phyloP scores from a whole-genome alignment of 2,113 vertebrate species.

The Triplophysa rosa region DNA sequence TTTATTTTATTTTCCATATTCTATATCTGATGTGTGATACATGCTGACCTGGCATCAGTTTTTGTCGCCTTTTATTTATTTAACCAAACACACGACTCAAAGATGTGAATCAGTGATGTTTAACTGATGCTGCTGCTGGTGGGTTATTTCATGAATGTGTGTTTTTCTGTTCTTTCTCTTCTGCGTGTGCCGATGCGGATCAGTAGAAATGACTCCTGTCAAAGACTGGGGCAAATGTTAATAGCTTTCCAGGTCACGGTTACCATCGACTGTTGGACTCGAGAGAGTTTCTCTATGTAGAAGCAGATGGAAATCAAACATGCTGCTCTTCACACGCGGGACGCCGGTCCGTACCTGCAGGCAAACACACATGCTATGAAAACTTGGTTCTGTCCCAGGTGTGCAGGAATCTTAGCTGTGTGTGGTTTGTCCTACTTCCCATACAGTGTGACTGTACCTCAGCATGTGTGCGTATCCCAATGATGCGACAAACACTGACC shows the following conservation, averaged over 20 bases:
- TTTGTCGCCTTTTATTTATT: neutral
- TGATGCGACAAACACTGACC: constrained; percentile 76
- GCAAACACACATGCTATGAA: constrained; percentile 49
- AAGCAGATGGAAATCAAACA: constrained; percentile 64
- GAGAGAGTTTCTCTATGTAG: constrained; percentile 35
- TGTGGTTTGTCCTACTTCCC: constrained; percentile 77
- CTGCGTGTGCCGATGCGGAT: constrained; percentile 10
- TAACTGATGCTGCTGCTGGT: neutral
- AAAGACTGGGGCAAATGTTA: constrained; percentile 38
- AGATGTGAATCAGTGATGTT: neutral
- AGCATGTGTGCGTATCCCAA: constrained; percentile 51
- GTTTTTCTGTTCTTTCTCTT: neutral
- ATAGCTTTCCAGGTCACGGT: constrained; percentile 43
- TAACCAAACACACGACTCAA: too few species aligned
- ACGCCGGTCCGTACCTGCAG: constrained; percentile 50
- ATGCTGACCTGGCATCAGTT: neutral
- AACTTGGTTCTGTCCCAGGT: constrained; percentile 69
- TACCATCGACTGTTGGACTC: constrained; percentile 26
- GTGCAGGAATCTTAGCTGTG: constrained; percentile 75
- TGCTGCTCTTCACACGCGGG: constrained; percentile 57
- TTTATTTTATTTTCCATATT: too few species aligned
- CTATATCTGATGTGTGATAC: too few species aligned
- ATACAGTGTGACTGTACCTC: constrained; percentile 63
- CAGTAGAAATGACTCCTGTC: constrained; percentile 10
- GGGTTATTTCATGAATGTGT: neutral